These are phyloP conservation scores for Cantharis rufa DNA, from an alignment of 2,888 invertebrate species.

Conservation along the genomic window DNA sequence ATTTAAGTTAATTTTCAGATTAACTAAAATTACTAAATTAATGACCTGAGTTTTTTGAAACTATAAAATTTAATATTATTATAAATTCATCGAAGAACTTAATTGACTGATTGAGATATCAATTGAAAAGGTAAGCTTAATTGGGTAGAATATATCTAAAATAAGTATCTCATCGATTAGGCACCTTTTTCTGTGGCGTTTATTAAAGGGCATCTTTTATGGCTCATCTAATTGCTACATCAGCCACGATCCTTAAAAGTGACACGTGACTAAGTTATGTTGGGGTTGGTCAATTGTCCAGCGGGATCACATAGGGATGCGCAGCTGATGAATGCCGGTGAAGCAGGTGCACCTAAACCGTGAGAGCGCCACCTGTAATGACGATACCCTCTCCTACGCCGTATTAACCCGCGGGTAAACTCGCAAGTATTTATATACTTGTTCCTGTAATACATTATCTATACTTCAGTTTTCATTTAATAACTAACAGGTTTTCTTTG, in stretches of 20 bases:
- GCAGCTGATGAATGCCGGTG: slow-evolving; percentile 37
- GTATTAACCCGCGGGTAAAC: slow-evolving; percentile 35
- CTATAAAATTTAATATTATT: background rate
- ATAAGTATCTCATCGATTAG: slow-evolving; percentile 14
- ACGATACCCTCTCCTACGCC: slow-evolving; percentile 35
- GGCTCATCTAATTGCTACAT: slow-evolving; percentile 20
- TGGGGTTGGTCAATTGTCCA: slow-evolving; percentile 20
- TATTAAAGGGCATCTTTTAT: slow-evolving; percentile 19
- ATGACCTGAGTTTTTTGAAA: background rate
- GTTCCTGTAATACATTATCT: slow-evolving; percentile 31
- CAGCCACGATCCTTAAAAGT: slow-evolving; percentile 18
- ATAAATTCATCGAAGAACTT: background rate
- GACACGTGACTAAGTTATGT: slow-evolving; percentile 27
- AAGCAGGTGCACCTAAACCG: slow-evolving; percentile 42
- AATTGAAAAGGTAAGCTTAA: background rate
- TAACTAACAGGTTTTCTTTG: slow-evolving; percentile 29
- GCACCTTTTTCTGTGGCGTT: slow-evolving; percentile 6
- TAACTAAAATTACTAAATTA: no score
- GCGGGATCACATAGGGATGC: slow-evolving; percentile 12
- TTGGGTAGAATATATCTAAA: background rate
- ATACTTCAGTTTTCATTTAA: slow-evolving; percentile 27
- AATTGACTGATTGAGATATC: background rate
- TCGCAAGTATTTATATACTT: slow-evolving; percentile 28
- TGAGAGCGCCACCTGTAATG: slow-evolving; percentile 44
- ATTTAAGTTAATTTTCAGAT: no score